Evolutionary conservation across 2,113 vertebrate genomes (phyloP).

Genomic region (Platysternon megacephalum): DNA sequence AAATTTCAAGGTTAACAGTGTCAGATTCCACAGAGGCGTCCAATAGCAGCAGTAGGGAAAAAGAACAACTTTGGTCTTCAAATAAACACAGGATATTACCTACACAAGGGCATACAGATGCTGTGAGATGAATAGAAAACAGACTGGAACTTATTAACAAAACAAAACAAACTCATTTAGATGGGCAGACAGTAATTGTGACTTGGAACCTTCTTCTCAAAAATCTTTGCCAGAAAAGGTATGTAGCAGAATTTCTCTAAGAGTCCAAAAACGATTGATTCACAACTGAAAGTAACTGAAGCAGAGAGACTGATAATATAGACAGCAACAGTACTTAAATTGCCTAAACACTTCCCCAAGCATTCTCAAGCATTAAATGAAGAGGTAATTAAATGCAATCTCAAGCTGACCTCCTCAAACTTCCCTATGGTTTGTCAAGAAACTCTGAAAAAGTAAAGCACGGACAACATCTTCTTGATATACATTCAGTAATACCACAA

Average conservation of each 20-base stretch:
- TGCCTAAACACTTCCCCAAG: not conserved
- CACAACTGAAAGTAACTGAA: not conserved
- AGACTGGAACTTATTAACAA: constrained; percentile 1
- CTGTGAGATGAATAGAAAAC: not conserved
- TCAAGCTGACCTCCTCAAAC: not conserved
- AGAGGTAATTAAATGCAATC: not conserved
- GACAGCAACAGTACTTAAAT: not conserved
- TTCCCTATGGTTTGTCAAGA: not conserved
- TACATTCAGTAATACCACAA: not conserved
- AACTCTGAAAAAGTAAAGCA: not conserved
- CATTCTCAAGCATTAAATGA: not conserved
- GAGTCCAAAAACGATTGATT: not conserved
- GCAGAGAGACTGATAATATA: not conserved
- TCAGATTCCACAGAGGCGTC: not conserved
- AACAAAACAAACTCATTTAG: constrained; percentile 2
- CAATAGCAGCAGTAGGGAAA: not conserved
- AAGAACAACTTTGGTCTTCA: not conserved
- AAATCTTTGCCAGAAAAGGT: constrained; percentile 1
- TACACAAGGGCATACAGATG: not conserved
- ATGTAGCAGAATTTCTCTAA: constrained; percentile 6
- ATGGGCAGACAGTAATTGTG: constrained; percentile 11
- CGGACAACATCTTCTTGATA: not conserved
- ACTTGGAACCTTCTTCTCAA: constrained; percentile 34
- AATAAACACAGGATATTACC: not conserved
- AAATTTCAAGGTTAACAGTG: constrained; percentile 14